Percentiles rank a stretch among this genome's conserved stretches.
Conservation (phyloP, 2,888 invertebrate genomes). For the Parnassius apollo region DNA sequence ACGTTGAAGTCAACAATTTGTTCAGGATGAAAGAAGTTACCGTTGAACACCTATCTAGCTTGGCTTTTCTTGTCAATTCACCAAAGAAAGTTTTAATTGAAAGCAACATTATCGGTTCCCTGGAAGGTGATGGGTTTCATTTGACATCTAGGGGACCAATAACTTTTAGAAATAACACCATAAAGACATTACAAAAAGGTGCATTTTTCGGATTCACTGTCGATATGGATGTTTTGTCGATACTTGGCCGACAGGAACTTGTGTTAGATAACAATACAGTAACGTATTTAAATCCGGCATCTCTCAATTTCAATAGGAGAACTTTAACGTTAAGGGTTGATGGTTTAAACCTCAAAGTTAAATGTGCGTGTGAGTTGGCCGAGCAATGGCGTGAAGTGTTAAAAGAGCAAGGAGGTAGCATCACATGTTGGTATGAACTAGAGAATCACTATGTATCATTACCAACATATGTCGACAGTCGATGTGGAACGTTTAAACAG, state of each 20-base stretch:
- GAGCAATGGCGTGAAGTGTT: constrained; percentile 61
- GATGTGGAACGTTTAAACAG: constrained; percentile 68
- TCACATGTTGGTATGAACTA: constrained; percentile 67
- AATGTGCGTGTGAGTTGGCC: constrained; percentile 80
- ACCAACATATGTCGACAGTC: constrained; percentile 63
- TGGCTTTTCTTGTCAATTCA: constrained; percentile 84
- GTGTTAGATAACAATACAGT: constrained; percentile 85
- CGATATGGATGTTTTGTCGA: constrained; percentile 67
- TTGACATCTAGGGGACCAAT: constrained; percentile 82
- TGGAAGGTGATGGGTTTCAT: constrained; percentile 85
- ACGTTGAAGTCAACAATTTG: constrained; percentile 85
- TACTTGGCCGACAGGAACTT: constrained; percentile 71
- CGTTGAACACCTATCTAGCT: constrained; percentile 84
- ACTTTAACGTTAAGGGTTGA: constrained; percentile 80
- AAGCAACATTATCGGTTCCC: constrained; percentile 78
- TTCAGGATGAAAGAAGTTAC: constrained; percentile 84
- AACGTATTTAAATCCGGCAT: constrained; percentile 75
- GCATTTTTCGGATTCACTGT: constrained; percentile 83
- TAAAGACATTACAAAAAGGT: constrained; percentile 79
- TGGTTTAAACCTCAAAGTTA: constrained; percentile 80
- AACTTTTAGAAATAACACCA: constrained; percentile 84
- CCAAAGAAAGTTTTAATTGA: constrained; percentile 83
- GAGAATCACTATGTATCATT: constrained; percentile 62
- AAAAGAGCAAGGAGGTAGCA: constrained; percentile 58
- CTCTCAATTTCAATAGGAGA: constrained; percentile 80